These are phyloP conservation scores for Xestia c-nigrum DNA, from an alignment of 2,888 invertebrate species.

Conservation along the genomic window DNA sequence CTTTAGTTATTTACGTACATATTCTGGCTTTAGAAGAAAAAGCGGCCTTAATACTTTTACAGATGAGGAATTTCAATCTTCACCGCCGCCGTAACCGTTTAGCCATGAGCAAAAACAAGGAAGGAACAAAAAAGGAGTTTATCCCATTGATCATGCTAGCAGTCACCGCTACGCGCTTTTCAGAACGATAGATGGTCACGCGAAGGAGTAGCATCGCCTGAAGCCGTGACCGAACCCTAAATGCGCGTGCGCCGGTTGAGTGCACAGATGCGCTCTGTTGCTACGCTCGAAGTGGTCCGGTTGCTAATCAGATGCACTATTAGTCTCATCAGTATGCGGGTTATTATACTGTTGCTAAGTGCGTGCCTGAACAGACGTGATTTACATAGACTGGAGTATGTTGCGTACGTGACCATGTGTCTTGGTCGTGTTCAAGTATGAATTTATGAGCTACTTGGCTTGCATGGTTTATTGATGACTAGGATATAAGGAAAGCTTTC, in stretches of 20 bases:
- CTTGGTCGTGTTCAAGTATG: neutral
- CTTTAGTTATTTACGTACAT: neutral
- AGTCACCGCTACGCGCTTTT: neutral
- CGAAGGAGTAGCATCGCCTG: neutral
- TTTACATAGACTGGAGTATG: neutral
- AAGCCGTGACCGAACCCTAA: neutral
- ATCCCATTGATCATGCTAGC: neutral
- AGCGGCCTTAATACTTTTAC: neutral
- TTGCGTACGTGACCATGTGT: neutral
- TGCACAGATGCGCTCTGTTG: constrained; percentile 31
- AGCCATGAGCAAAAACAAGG: no score
- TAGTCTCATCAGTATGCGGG: constrained; percentile 21
- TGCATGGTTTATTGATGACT: neutral
- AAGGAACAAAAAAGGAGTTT: no score
- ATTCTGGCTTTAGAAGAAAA: neutral
- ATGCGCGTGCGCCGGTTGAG: constrained; percentile 18
- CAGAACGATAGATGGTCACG: neutral
- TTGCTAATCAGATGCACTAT: constrained; percentile 39
- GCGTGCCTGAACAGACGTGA: neutral
- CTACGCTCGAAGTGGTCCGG: constrained; percentile 36
- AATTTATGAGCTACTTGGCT: neutral
- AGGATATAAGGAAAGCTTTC: neutral
- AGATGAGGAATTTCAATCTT: neutral
- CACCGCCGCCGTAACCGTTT: no score
- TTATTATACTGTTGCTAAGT: constrained; percentile 26